Evolutionary conservation across 2,888 invertebrate species (phyloP).

Genomic region (Uropetala carovei): DNA sequence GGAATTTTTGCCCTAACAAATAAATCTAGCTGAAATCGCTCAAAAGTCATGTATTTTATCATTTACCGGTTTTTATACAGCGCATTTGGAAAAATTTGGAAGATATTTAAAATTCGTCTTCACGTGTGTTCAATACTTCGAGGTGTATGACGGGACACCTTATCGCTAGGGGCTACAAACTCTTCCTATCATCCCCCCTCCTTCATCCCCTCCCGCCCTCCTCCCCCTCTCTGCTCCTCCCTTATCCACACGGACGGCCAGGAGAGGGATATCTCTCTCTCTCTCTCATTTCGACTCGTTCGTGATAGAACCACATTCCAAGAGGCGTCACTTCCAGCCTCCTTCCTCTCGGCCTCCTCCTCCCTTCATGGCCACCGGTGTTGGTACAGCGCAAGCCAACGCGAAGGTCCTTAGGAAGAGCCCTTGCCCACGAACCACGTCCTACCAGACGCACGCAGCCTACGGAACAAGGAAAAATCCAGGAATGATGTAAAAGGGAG

Average conservation of each 20-base stretch:
- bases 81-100: too few species aligned
- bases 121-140: too few species aligned
- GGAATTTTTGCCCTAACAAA: too few species aligned
- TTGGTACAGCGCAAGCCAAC: not conserved
- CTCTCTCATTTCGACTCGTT: not conserved
- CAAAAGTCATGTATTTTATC: too few species aligned
- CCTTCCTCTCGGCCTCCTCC: not conserved
- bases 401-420: conserved; percentile 2
- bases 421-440: not conserved
- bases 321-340: not conserved
- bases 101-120: too few species aligned
- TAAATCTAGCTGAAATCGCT: too few species aligned
- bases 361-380: conserved; percentile 13
- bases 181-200: too few species aligned
- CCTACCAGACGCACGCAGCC: not conserved
- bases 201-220: not conserved
- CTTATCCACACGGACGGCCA: too few species aligned
- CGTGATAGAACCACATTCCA: conserved; percentile 41
- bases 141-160: too few species aligned
- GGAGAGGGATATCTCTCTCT: not conserved
- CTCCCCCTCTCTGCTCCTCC: not conserved
- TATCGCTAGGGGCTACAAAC: too few species aligned
- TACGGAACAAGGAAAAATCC: not conserved
- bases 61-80: too few species aligned
- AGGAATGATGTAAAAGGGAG: not conserved